Percentiles rank a stretch among this genome's conserved stretches.
Evolutionary conservation across 2,888 invertebrate species (phyloP).

Genomic region (Crocallis elinguaria): DNA sequence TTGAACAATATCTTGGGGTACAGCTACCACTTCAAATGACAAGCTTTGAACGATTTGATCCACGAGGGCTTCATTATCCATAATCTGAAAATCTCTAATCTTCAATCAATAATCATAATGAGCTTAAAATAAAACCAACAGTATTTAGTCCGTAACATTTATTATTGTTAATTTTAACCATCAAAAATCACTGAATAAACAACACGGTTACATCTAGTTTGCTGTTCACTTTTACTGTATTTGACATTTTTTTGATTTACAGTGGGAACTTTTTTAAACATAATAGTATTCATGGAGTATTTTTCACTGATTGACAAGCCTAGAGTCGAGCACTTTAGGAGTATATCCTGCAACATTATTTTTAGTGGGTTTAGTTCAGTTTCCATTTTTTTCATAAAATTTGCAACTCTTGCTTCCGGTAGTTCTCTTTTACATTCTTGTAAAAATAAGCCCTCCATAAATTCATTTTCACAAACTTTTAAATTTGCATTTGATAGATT

Average conservation of each 20-base stretch:
- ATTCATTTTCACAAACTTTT: background rate
- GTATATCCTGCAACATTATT: slow-evolving; percentile 60
- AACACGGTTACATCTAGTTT: slow-evolving; percentile 64
- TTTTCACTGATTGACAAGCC: slow-evolving; percentile 41
- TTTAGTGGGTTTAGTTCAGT: slow-evolving; percentile 67
- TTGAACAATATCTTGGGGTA: slow-evolving; percentile 49
- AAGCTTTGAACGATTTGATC: slow-evolving; percentile 58
- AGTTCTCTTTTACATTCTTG: slow-evolving; percentile 37
- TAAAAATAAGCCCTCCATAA: background rate
- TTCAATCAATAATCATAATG: background rate
- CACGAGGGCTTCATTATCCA: slow-evolving; percentile 50
- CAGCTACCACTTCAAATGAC: slow-evolving; percentile 66
- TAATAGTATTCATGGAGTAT: slow-evolving; percentile 17
- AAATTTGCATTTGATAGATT: slow-evolving; percentile 4
- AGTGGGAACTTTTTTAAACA: slow-evolving; percentile 30
- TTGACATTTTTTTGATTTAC: slow-evolving; percentile 22
- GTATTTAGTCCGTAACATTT: background rate
- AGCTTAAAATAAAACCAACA: background rate
- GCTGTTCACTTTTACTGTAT: slow-evolving; percentile 31
- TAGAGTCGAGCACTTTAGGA: slow-evolving; percentile 58
- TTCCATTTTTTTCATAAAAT: slow-evolving; percentile 60
- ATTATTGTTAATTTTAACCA: slow-evolving; percentile 42
- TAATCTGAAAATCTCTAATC: slow-evolving; percentile 35
- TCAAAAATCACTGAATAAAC: slow-evolving; percentile 73
- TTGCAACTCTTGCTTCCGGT: slow-evolving; percentile 59